Base-by-base conservation (phyloP, 2,797 vertebrate species). In the Chelon labrosus region DNA sequence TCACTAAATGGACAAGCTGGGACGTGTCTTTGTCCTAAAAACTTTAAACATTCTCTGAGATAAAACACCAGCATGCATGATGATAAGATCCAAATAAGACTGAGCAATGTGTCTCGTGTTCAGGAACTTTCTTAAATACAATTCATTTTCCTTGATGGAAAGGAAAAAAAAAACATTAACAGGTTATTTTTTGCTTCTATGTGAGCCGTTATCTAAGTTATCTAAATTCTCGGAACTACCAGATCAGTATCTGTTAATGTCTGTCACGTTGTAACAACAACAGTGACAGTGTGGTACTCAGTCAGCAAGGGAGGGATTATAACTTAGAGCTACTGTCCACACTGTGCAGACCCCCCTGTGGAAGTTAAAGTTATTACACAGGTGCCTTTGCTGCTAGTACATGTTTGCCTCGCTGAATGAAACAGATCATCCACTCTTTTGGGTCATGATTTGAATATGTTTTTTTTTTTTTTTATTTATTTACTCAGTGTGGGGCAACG, bases 321-420 rank as follows among this genome's bases (percentile, higher is more conserved):
- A 2, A 37, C 0, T 7, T 0, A 1, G 22, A 27, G 9, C 1
- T 44, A 2, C 10, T 19, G 19, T 31, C 7, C 17, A 54, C 35
- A 65, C 46, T 35, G 31, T 35, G 0, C 52, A 19, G 13, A 10
- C 13, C 19, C 5, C 25, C 6, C n/a, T 14, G 1, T 12, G 14
- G 17, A 27, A 14, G 12, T 31, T 12, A 63, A 66, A 25, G 7
- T 37, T 17, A 37, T 54, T 13, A 44, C 1, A 16, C 7, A 13
- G 35, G 69, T 44, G 44, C 42, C 0, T 46, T 61, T 27, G 54
- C 22, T 22, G 22, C 22, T 22, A 22, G 22, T 22, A 3, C 22
- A 22, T 22, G 22, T 22, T 16, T 60, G 10, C 53, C 12, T 41
- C 39, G 2, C 31, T 35, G 31, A 8, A 35, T 35, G 6, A 35